Conservation (phyloP, 2,113 vertebrate genomes). For the Sceloporus undulatus region DNA sequence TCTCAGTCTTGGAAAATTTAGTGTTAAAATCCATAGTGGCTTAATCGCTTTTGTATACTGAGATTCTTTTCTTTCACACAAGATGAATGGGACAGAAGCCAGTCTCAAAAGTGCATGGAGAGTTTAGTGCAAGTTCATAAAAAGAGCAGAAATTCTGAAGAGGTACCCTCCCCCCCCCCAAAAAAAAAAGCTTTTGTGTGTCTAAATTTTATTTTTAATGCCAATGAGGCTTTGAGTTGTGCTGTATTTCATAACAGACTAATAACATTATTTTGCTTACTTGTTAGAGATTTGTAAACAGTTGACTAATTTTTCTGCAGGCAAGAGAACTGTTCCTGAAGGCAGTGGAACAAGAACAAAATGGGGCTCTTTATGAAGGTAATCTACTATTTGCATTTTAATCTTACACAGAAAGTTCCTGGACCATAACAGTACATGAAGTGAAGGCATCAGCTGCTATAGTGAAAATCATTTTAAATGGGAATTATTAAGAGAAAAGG, state of each 20-base stretch:
- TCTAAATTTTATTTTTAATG: not conserved
- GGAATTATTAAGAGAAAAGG: not conserved
- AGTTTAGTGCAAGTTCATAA: not conserved
- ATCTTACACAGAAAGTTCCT: not conserved
- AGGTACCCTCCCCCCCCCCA: too few species aligned
- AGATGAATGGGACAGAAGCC: not conserved
- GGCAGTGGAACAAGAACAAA: conserved; percentile 96
- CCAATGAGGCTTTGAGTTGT: conserved; percentile 7
- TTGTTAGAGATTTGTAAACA: conserved; percentile 50
- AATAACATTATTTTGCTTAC: not conserved
- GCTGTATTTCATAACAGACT: conserved; percentile 6
- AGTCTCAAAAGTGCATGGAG: not conserved
- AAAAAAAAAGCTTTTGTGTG: not conserved
- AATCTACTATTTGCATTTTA: conserved; percentile 40
- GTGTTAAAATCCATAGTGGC: not conserved
- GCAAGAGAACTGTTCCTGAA: conserved; percentile 95
- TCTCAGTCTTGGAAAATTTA: not conserved
- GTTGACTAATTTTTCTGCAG: conserved; percentile 76
- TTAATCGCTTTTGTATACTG: not conserved
- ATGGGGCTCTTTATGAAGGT: conserved; percentile 98
- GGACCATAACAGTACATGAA: not conserved
- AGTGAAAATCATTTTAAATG: not conserved
- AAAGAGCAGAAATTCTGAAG: too few species aligned
- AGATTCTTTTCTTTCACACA: not conserved
- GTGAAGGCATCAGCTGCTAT: not conserved